Base-by-base conservation (phyloP, 2,113 vertebrate species). In the Polypterus bichir region DNA sequence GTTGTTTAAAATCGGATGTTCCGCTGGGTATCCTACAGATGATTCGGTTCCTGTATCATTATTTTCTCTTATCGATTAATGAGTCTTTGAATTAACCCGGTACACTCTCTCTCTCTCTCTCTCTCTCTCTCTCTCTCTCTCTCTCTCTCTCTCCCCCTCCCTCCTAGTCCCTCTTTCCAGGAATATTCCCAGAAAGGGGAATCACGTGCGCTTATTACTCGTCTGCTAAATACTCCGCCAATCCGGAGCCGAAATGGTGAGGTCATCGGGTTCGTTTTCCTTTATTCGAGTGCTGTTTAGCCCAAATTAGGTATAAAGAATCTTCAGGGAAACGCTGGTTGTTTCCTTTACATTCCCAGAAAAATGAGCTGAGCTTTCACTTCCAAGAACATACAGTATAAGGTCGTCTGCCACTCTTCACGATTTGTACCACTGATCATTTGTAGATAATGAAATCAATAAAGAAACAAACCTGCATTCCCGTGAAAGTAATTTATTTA, bases 91-190 rank as follows among this genome's bases (percentile, higher is more conserved):
- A 45, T 27, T 46, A 47, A 3, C 9, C 46, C 27, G n/a, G 58
- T 45, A 46, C 46, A n/a, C 5, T 54, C 46, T 11, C 57, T 44
- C 8, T 47, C 9, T 46, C 44, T 54, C 27, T 67, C 60, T 44
- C 58, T 66, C 46, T 10, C 4, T 68, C 47, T 53, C 59, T 65
- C 62, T 58, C 57, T 46, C 60, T 66, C 67, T 61, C 59, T 62
- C 6, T 51, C 9, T 55, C 59, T 66, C 60, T 59, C 46, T 53
- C 60, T 57, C 44, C 60, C 61, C 71, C 53, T 65, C 49, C 59
- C 59, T 63, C 71, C 75, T 77, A 71, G 56, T 65, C 49, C 59
- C 59, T 64, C 71, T 77, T 77, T 73, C 73, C 71, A 77, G 69
- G 75, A 77, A 75, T 64, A 70, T 75, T 77, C 75, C 51, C 62